Evolutionary conservation across 2,888 invertebrate genomes (phyloP).

Genomic region (Acronicta aceris): DNA sequence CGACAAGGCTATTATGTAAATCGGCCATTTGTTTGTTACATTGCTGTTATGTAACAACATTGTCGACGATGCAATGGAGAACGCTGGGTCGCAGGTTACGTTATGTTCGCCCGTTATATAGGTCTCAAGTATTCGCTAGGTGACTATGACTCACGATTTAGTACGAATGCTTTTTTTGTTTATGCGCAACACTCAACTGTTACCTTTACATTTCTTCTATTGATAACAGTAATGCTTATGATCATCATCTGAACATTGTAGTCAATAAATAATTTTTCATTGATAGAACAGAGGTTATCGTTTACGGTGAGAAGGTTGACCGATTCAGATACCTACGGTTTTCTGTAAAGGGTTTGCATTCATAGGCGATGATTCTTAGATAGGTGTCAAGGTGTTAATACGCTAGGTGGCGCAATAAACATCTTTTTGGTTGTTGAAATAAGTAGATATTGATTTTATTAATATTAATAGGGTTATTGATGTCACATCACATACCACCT

Average conservation of each 20-base stretch:
- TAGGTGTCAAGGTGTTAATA: no score
- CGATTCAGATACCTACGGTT: no score
- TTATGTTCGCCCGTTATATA: conserved; percentile 63
- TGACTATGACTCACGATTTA: conserved; percentile 28
- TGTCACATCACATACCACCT: no score
- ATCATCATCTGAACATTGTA: no score
- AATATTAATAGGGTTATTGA: no score
- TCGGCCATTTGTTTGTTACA: conserved; percentile 84
- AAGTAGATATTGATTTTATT: no score
- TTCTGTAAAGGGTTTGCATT: no score
- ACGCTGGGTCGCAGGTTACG: conserved; percentile 84
- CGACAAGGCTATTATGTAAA: conserved; percentile 85
- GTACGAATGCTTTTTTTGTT: conserved; percentile 21
- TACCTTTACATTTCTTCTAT: conserved; percentile 5
- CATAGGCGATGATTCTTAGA: no score
- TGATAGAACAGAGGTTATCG: no score
- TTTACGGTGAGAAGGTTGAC: no score
- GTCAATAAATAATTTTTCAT: not conserved
- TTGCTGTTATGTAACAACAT: conserved; percentile 79
- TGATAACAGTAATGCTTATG: not conserved
- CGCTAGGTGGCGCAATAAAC: no score
- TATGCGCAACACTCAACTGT: conserved; percentile 4
- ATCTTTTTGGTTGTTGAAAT: no score
- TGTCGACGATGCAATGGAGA: conserved; percentile 78
- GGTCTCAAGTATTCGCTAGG: conserved; percentile 50